Percentiles rank a stretch among this genome's conserved stretches.
These are phyloP conservation scores for Atta colombica DNA, from an alignment of 1,140 invertebrate species.

Conservation along the genomic window DNA sequence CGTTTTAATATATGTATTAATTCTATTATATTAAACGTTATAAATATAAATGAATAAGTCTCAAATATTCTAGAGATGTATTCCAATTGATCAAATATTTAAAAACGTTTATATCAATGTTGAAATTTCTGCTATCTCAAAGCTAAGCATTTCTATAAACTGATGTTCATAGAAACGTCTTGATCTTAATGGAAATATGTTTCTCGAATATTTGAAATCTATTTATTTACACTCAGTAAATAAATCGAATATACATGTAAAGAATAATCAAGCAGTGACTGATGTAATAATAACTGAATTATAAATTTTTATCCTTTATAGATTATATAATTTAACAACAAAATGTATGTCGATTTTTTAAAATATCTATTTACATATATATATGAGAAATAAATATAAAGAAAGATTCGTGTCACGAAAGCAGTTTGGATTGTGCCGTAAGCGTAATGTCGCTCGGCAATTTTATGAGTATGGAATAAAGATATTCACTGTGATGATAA, in stretches of 20 bases:
- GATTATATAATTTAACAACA: slow-evolving; percentile 36
- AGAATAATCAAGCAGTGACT: not conserved
- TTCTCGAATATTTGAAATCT: too few species aligned
- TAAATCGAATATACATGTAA: not conserved
- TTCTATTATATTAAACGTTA: not conserved
- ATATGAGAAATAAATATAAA: not conserved
- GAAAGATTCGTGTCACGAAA: slow-evolving; percentile 1
- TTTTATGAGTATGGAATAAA: slow-evolving; percentile 58
- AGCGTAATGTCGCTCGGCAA: slow-evolving; percentile 28
- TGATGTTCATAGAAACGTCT: too few species aligned
- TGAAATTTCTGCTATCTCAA: too few species aligned
- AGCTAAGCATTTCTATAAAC: too few species aligned
- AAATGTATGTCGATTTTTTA: slow-evolving; percentile 6
- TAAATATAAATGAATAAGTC: not conserved
- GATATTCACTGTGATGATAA: slow-evolving; percentile 61
- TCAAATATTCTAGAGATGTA: too few species aligned
- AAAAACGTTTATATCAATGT: too few species aligned
- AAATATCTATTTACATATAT: not conserved
- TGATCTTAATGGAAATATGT: too few species aligned
- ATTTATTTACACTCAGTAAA: too few species aligned
- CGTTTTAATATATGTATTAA: not conserved
- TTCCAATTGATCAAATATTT: too few species aligned
- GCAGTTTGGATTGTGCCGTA: not conserved
- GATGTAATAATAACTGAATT: not conserved
- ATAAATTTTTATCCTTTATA: slow-evolving; percentile 14